phyloP scores from a whole-genome alignment of 2,888 invertebrate genomes.

The Zaprionus bogoriensis region DNA sequence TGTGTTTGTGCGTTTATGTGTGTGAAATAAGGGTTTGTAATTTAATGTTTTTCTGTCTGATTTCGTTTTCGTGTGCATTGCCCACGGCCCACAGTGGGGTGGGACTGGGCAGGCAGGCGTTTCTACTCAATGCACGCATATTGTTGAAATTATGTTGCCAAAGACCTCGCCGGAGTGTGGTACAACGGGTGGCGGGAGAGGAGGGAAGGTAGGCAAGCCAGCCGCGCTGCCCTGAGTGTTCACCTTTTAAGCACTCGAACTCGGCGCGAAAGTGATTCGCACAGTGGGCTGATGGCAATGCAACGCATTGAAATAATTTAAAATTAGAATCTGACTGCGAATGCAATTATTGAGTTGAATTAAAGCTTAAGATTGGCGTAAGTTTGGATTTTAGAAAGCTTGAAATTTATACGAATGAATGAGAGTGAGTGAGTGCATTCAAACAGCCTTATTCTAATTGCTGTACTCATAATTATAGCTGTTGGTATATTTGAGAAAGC shows the following conservation, averaged over 20 bases:
- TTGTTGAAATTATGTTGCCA: slow-evolving; percentile 80
- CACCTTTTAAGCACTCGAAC: slow-evolving; percentile 59
- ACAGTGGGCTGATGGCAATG: slow-evolving; percentile 33
- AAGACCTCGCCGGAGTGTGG: slow-evolving; percentile 23
- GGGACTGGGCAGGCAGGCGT: slow-evolving; percentile 27
- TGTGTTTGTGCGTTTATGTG: slow-evolving; percentile 36
- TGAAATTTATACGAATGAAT: too few species aligned
- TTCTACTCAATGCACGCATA: slow-evolving; percentile 70
- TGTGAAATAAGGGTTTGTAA: slow-evolving; percentile 80
- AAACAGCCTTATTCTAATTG: too few species aligned
- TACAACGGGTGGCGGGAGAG: neutral
- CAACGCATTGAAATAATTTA: neutral
- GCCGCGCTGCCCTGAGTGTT: slow-evolving; percentile 43
- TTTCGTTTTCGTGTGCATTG: slow-evolving; percentile 62
- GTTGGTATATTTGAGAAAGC: too few species aligned
- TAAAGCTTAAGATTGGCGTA: too few species aligned
- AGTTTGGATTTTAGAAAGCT: too few species aligned
- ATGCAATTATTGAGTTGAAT: too few species aligned
- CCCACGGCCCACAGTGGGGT: neutral
- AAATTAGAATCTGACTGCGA: neutral
- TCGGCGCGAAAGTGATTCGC: slow-evolving; percentile 19
- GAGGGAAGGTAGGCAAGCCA: slow-evolving; percentile 1
- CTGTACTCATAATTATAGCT: too few species aligned
- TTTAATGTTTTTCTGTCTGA: slow-evolving; percentile 81
- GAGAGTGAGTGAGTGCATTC: too few species aligned